phyloP scores from a whole-genome alignment of 2,888 invertebrate species.

The Molanna angustata region DNA sequence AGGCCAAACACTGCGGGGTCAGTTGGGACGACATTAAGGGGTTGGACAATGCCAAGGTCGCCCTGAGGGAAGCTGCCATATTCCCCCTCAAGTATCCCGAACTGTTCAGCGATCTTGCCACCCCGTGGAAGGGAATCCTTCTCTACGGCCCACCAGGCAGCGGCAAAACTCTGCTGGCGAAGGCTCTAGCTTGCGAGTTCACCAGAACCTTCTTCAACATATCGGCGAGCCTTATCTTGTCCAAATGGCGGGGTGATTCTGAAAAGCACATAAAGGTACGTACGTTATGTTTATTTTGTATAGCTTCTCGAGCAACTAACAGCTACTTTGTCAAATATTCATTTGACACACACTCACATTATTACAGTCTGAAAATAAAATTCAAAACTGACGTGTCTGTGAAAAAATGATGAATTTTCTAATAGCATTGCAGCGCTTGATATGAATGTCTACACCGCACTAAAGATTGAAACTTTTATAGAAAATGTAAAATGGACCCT shows the following conservation, averaged over 20 bases:
- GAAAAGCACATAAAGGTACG: constrained; percentile 84
- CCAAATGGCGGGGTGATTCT: constrained; percentile 95
- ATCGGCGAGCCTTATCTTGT: constrained; percentile 84
- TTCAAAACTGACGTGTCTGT: too few relatives aligned
- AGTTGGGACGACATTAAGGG: constrained; percentile 77
- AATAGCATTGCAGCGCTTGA: too few relatives aligned
- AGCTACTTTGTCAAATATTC: too few relatives aligned
- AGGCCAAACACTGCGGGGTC: constrained; percentile 61
- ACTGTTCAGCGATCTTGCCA: constrained; percentile 63
- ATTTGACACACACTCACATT: too few relatives aligned
- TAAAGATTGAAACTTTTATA: too few relatives aligned
- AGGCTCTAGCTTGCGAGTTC: constrained; percentile 82
- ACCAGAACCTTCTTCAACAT: constrained; percentile 86
- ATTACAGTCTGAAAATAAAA: too few relatives aligned
- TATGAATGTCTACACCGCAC: too few relatives aligned
- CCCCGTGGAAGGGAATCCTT: constrained; percentile 82
- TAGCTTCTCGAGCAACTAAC: too few relatives aligned
- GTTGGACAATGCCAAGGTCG: constrained; percentile 67
- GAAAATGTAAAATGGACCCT: too few relatives aligned
- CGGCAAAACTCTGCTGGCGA: constrained; percentile 88
- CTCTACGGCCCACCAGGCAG: constrained; percentile 67
- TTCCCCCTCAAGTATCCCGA: constrained; percentile 72
- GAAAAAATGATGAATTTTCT: too few relatives aligned
- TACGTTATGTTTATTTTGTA: too few relatives aligned
- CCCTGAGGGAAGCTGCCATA: constrained; percentile 83